phyloP scores from a whole-genome alignment of 2,888 invertebrate species.

The Adelognathus sp. region DNA sequence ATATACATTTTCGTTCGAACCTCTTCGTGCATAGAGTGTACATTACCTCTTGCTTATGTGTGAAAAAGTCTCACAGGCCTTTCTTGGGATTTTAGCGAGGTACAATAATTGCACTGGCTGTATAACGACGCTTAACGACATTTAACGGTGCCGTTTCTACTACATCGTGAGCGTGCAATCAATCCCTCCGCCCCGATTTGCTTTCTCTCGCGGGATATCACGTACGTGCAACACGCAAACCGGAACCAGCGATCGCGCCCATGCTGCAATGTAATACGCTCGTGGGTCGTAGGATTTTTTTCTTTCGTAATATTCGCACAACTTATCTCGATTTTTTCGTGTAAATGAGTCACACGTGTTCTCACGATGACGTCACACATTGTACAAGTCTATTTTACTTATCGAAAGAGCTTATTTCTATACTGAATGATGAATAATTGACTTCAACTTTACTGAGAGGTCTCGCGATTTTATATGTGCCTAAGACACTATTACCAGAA shows the following conservation, averaged over 20 bases:
- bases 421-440: too few species aligned
- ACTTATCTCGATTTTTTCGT: slow-evolving; percentile 24
- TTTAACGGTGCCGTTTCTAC: slow-evolving; percentile 68
- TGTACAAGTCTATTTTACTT: too few species aligned
- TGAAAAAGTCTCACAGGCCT: not conserved
- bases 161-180: slow-evolving; percentile 67
- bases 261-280: slow-evolving; percentile 35
- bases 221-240: slow-evolving; percentile 57
- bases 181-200: slow-evolving; percentile 57
- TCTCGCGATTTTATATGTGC: too few species aligned
- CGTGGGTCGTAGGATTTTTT: not conserved
- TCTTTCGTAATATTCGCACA: not conserved
- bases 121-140: slow-evolving; percentile 70
- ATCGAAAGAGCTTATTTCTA: too few species aligned
- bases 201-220: slow-evolving; percentile 22
- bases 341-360: slow-evolving; percentile 15
- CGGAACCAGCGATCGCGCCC: slow-evolving; percentile 36
- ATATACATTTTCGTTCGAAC: slow-evolving; percentile 14
- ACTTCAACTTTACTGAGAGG: too few species aligned
- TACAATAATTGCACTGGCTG: slow-evolving; percentile 67
- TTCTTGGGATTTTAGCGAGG: slow-evolving; percentile 17
- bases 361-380: not conserved
- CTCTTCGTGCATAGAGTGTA: not conserved
- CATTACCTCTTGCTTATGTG: not conserved
- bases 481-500: too few species aligned